phyloP scores from a whole-genome alignment of 2,888 invertebrate species.

The Drosophila lacicola region DNA sequence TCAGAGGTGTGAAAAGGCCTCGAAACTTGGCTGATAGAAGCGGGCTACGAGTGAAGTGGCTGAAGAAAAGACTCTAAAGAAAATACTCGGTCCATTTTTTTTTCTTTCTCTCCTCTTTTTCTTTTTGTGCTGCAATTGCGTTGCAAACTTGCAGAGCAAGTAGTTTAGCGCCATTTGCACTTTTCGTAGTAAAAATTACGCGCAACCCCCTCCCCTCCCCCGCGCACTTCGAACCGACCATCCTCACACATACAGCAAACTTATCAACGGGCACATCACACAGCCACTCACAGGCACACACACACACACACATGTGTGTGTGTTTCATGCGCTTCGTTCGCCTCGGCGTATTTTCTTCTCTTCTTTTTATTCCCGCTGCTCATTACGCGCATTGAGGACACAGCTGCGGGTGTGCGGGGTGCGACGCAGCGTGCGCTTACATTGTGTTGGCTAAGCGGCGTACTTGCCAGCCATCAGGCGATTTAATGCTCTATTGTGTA shows the following conservation, averaged over 20 bases:
- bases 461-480: conserved; percentile 54
- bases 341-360: conserved; percentile 4
- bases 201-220: conserved; percentile 5
- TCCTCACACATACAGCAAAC: conserved; percentile 43
- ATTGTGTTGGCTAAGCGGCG: conserved; percentile 65
- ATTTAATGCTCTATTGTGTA: conserved; percentile 49
- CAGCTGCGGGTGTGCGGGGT: not conserved
- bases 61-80: conserved; percentile 4
- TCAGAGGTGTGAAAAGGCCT: conserved; percentile 57
- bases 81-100: conserved; percentile 38
- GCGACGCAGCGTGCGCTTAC: conserved; percentile 32
- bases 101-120: not conserved
- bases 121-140: conserved; percentile 62
- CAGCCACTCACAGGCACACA: conserved; percentile 25
- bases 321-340: conserved; percentile 32
- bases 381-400: conserved; percentile 48
- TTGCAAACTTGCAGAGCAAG: conserved; percentile 77
- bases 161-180: conserved; percentile 81
- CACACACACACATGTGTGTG: conserved; percentile 20
- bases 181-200: conserved; percentile 80
- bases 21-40: conserved; percentile 50
- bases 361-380: conserved; percentile 51
- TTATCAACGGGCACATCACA: conserved; percentile 69
- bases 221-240: conserved; percentile 15
- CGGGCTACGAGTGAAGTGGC: conserved; percentile 47